Base-by-base conservation (phyloP, 1,140 invertebrate genomes). In the Papilio xuthus region DNA sequence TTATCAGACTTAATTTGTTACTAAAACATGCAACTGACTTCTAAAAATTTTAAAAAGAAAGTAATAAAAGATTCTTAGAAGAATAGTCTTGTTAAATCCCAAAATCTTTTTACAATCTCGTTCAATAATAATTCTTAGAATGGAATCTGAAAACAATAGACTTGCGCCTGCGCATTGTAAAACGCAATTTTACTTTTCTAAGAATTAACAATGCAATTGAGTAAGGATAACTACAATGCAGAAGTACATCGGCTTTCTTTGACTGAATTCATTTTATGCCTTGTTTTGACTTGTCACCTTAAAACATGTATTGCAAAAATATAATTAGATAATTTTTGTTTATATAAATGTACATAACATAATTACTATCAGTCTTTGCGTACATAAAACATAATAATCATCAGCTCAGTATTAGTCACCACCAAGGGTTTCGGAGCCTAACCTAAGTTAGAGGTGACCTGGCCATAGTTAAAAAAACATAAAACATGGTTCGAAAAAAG, bases 181-280 rank as follows among this genome's bases (percentile, higher is more conserved):
- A 60, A 60, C 50, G 50, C 50, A 53, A 53, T 3, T n/a, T 4
- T 60, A 23, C 56, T 60, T 26, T 28, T 60, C 23, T 2, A 26
- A 60, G 26, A 15, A 60, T 60, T 60, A 26, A 60, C 56, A 60
- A 60, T 60, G 56, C 56, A 12, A 60, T 60, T 60, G 56, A 13
- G 15, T 26, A 26, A 60, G 8, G 12, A 47, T 10, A 60, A 3
- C n/a, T 20, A 53, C 50, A 23, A 10, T 13, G 3, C 12, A 60
- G 20, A 60, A 26, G 12, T 4, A 60, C 12, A 4, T 7, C 56
- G 9, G 56, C 20, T 60, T 60, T 60, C 23, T 60, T 60, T 10
- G 13, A 26, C 23, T 23, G 12, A 26, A 60, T 47, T 47, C 3
- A 47, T 47, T 47, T 47, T 47, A 47, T 26, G 13, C 10, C 2